Evolutionary conservation across 2,888 invertebrate species (phyloP).

Genomic region (Pammene aurita): DNA sequence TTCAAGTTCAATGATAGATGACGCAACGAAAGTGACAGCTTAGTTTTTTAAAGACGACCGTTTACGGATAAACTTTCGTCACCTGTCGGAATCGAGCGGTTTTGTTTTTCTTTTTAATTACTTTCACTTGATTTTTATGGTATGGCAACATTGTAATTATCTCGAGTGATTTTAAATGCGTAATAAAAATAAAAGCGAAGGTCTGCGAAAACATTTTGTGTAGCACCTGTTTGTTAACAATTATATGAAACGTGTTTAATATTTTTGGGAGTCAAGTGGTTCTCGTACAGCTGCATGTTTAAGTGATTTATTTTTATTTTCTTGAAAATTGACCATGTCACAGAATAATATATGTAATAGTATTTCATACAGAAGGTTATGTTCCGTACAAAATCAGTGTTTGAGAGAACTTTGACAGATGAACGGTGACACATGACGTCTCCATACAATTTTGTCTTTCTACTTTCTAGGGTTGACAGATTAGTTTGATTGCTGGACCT

Average conservation of each 20-base stretch:
- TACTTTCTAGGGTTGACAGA: too few species aligned
- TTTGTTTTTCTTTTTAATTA: constrained; percentile 39
- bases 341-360: too few species aligned
- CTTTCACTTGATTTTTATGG: constrained; percentile 46
- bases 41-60: constrained; percentile 41
- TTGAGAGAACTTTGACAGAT: too few species aligned
- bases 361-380: too few species aligned
- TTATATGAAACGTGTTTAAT: constrained; percentile 10
- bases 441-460: too few species aligned
- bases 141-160: constrained; percentile 33
- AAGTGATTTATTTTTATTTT: background rate
- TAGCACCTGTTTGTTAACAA: constrained; percentile 19
- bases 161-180: constrained; percentile 33
- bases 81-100: constrained; percentile 29
- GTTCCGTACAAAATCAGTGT: too few species aligned
- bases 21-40: constrained; percentile 42
- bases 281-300: background rate
- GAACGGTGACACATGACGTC: too few species aligned
- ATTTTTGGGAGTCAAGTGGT: background rate
- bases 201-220: constrained; percentile 19
- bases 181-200: constrained; percentile 25
- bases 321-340: too few species aligned
- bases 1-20: constrained; percentile 68
- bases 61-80: constrained; percentile 48
- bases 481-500: too few species aligned